These are phyloP conservation scores for Malachius bipustulatus DNA, from an alignment of 2,888 invertebrate species.

Conservation along the genomic window DNA sequence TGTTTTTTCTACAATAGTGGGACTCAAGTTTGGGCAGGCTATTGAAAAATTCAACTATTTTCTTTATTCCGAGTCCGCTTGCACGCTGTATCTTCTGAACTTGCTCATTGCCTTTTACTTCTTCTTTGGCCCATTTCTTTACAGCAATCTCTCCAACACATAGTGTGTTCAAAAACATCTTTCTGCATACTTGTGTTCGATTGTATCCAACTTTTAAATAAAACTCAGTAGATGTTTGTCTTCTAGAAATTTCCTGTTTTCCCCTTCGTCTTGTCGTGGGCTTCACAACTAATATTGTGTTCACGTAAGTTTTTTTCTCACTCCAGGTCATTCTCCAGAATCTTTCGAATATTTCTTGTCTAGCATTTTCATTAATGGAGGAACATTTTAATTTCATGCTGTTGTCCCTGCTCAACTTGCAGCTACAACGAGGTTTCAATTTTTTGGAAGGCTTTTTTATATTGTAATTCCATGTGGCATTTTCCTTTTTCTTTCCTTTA, in stretches of 20 bases:
- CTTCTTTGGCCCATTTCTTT: background rate
- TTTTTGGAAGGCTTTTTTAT: background rate
- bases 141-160: background rate
- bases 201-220: background rate
- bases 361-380: background rate
- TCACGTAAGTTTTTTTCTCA: background rate
- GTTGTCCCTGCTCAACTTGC: conserved; percentile 1
- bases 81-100: background rate
- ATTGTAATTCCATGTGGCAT: conserved; percentile 1
- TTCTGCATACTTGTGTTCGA: background rate
- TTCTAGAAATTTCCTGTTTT: background rate
- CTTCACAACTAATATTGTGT: background rate
- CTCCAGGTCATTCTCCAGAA: background rate
- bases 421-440: background rate
- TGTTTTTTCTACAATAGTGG: conserved; percentile 5
- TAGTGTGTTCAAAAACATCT: background rate
- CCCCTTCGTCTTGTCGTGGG: background rate
- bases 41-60: conserved; percentile 1
- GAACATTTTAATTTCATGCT: background rate
- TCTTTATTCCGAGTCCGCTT: background rate
- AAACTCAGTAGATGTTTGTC: background rate
- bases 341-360: background rate
- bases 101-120: background rate
- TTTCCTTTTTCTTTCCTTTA: conserved; percentile 3
- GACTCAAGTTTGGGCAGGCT: conserved; percentile 6